Conservation (phyloP, 2,113 vertebrate species). For the Catagonus wagneri region DNA sequence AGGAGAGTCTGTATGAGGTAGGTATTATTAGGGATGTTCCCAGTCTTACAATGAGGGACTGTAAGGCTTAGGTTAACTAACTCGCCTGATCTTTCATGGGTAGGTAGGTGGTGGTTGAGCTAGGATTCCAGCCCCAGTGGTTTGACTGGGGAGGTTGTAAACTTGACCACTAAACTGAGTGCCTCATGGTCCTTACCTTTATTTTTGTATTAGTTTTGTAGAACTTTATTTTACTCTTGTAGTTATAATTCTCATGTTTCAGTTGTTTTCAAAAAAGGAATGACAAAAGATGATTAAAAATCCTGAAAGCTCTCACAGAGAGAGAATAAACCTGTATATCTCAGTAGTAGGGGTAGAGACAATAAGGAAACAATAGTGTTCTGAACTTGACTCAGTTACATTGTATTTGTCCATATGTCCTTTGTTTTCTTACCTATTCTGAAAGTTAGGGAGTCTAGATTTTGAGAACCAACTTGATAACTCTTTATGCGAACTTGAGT, state of each 20-base stretch:
- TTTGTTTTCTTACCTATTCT: background rate
- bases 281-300: background rate
- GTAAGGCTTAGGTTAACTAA: background rate
- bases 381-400: background rate
- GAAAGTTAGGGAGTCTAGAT: background rate
- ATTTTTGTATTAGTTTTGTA: background rate
- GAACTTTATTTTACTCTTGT: background rate
- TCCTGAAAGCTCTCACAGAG: background rate
- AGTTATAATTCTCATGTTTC: background rate
- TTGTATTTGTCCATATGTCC: background rate
- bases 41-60: background rate
- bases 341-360: background rate
- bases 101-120: background rate
- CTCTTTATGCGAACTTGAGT: background rate
- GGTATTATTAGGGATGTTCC: background rate
- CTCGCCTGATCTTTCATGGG: background rate
- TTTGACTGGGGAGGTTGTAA: background rate
- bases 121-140: background rate
- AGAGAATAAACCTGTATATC: background rate
- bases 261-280: conserved; percentile 38
- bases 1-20: background rate
- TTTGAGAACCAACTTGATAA: conserved; percentile 7
- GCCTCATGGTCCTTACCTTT: background rate
- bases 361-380: background rate
- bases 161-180: background rate